Conservation (phyloP, 1,140 invertebrate genomes). For the Cataglyphis hispanica region DNA sequence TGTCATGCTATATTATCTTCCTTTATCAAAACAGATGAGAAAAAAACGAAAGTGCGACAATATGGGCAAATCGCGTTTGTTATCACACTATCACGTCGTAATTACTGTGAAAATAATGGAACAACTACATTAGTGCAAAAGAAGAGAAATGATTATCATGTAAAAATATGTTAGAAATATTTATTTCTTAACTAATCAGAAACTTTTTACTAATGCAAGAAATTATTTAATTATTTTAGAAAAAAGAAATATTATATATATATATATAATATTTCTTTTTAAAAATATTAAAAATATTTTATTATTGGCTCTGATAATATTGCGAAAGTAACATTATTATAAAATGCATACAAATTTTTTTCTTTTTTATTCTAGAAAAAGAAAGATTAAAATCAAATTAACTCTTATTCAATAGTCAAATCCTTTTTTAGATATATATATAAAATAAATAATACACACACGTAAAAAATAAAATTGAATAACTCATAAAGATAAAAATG, state of each 20-base stretch:
- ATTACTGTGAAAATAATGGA: constrained; percentile 7
- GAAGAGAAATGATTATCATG: not conserved
- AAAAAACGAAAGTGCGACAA: not conserved
- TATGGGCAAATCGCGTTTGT: not conserved
- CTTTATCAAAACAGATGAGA: not conserved
- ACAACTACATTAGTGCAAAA: constrained; percentile 3
- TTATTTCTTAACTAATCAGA: no score
- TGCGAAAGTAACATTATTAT: not conserved
- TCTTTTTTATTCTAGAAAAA: not conserved
- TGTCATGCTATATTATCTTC: not conserved
- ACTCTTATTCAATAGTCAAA: not conserved
- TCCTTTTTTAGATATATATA: not conserved
- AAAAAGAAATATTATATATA: no score
- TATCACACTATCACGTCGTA: constrained; percentile 5
- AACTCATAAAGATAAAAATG: not conserved
- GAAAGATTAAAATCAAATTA: not conserved
- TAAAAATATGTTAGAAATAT: not conserved
- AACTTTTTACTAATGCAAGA: no score
- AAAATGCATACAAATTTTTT: not conserved
- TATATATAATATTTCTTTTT: no score
- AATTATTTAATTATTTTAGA: no score
- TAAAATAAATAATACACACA: not conserved
- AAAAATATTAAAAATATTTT: not conserved
- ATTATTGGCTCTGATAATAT: not conserved
- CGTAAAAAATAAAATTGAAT: not conserved